Percentiles rank a stretch among this genome's conserved stretches.
Evolutionary conservation across 2,113 vertebrate genomes (phyloP).

Genomic region (Passer domesticus): DNA sequence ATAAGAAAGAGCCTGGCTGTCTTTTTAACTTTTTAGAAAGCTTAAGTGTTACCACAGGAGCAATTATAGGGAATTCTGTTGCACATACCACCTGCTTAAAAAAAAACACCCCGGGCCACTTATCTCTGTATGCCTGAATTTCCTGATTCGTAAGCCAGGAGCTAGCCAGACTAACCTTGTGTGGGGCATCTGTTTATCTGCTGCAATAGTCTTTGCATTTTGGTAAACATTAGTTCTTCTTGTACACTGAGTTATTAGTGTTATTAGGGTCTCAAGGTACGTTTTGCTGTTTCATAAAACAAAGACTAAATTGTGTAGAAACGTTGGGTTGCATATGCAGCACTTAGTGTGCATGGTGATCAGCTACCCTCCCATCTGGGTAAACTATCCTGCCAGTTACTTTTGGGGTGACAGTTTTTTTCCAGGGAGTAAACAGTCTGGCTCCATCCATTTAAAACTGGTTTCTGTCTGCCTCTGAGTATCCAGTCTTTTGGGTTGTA

Average conservation of each 20-base stretch:
- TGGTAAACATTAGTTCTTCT: not conserved
- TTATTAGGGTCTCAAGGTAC: not conserved
- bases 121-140: not conserved
- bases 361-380: not conserved
- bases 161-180: not conserved
- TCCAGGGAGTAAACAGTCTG: not conserved
- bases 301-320: not conserved
- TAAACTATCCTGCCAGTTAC: not conserved
- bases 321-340: not conserved
- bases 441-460: not conserved
- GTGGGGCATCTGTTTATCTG: not conserved
- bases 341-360: not conserved
- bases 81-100: not conserved
- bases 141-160: not conserved
- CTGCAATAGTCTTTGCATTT: not conserved
- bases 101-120: not conserved
- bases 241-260: not conserved
- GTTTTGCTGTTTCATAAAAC: not conserved
- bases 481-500: not conserved
- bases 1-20: not conserved
- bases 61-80: not conserved
- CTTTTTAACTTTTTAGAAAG: not conserved
- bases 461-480: not conserved
- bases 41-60: not conserved
- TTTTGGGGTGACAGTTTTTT: not conserved